These are phyloP conservation scores for Leucania comma DNA, from an alignment of 2,888 invertebrate genomes.

Conservation along the genomic window DNA sequence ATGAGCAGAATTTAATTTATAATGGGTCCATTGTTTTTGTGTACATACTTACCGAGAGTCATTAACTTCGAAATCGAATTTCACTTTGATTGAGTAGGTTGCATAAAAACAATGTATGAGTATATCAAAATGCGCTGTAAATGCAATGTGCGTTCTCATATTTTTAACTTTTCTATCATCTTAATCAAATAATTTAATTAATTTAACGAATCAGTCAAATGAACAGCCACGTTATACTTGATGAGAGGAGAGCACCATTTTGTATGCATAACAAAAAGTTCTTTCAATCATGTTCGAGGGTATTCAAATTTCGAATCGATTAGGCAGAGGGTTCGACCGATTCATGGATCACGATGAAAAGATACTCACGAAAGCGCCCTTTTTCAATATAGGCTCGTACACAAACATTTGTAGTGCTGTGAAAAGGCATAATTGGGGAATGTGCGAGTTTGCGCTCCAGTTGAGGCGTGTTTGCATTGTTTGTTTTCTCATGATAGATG, in stretches of 20 bases:
- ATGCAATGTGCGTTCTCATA: conserved; percentile 18
- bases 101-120: not conserved
- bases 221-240: conserved; percentile 42
- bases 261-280: conserved; percentile 59
- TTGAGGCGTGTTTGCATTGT: conserved; percentile 29
- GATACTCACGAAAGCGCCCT: conserved; percentile 60
- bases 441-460: conserved; percentile 14
- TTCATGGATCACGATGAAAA: conserved; percentile 58
- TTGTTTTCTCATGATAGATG: conserved; percentile 23
- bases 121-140: not conserved
- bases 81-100: not conserved
- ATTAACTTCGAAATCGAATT: not conserved
- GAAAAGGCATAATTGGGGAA: conserved; percentile 46
- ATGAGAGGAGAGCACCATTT: conserved; percentile 52
- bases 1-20: not conserved
- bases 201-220: conserved; percentile 32
- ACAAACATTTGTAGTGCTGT: conserved; percentile 56
- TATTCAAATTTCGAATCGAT: conserved; percentile 45
- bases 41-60: too few relatives aligned
- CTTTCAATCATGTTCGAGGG: conserved; percentile 64
- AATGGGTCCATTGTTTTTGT: not conserved
- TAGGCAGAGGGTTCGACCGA: conserved; percentile 51
- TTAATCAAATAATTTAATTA: conserved; percentile 39
- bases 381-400: conserved; percentile 57
- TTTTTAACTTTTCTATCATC: not conserved